A percentile compares a stretch with the other conserved stretches of the same genome.
Conservation (phyloP, 1,140 invertebrate genomes). For the Capitella teleta region DNA sequence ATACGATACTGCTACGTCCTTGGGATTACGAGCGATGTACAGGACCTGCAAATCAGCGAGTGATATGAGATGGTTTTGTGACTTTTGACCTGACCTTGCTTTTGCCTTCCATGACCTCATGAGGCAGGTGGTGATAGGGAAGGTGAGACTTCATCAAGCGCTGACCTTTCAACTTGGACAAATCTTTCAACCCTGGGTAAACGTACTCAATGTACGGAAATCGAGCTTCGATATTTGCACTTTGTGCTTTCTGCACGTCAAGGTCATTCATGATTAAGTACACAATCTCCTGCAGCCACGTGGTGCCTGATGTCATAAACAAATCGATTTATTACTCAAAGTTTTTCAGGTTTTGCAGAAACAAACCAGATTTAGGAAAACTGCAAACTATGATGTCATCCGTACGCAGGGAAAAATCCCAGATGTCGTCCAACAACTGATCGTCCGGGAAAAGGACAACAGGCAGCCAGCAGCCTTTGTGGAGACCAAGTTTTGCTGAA, state of each 20-base stretch:
- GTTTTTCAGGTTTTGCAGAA: too few relatives aligned
- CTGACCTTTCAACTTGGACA: slow-evolving; percentile 25
- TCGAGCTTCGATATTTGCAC: slow-evolving; percentile 36
- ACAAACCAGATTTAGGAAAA: too few relatives aligned
- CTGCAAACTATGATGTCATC: too few relatives aligned
- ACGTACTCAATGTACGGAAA: slow-evolving; percentile 46
- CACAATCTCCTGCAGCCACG: slow-evolving; percentile 48
- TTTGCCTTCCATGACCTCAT: slow-evolving; percentile 28
- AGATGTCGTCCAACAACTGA: too few relatives aligned
- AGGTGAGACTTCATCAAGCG: slow-evolving; percentile 46
- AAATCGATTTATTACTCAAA: too few relatives aligned
- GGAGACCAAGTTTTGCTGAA: too few relatives aligned
- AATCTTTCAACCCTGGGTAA: slow-evolving; percentile 38
- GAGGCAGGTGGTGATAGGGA: slow-evolving; percentile 39
- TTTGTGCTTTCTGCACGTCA: slow-evolving; percentile 34
- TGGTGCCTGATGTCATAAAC: too few relatives aligned
- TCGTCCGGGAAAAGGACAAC: too few relatives aligned
- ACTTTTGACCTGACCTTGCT: slow-evolving; percentile 47
- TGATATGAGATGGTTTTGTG: not conserved
- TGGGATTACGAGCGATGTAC: slow-evolving; percentile 82
- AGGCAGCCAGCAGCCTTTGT: too few relatives aligned
- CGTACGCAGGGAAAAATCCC: too few relatives aligned
- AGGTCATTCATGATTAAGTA: slow-evolving; percentile 40
- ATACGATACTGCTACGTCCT: slow-evolving; percentile 84
- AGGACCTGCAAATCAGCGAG: slow-evolving; percentile 54